These are phyloP conservation scores for Halcyon smyrnensis DNA, from an alignment of 2,797 vertebrate genomes.

Conservation along the genomic window DNA sequence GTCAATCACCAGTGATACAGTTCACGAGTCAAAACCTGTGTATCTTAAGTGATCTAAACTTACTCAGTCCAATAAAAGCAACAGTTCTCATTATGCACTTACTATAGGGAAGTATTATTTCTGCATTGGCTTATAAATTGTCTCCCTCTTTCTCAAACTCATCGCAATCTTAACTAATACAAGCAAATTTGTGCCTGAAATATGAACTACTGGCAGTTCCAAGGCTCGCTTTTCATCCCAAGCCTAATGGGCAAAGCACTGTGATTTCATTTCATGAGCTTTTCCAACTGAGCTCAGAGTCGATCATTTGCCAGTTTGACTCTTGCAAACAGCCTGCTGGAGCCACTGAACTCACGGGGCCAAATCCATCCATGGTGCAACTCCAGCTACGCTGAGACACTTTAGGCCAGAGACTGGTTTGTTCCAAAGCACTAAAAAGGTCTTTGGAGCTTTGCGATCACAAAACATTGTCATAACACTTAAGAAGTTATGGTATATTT, in stretches of 20 bases:
- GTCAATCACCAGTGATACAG: conserved; percentile 35
- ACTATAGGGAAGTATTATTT: conserved; percentile 68
- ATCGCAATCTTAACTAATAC: conserved; percentile 60
- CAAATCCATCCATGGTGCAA: conserved; percentile 33
- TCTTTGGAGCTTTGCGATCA: neutral
- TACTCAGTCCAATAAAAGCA: conserved; percentile 64
- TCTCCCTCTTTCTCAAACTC: conserved; percentile 61
- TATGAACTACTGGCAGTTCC: conserved; percentile 66
- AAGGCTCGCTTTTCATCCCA: conserved; percentile 63
- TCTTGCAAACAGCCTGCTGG: conserved; percentile 55
- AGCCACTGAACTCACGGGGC: conserved; percentile 28
- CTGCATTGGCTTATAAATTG: conserved; percentile 56
- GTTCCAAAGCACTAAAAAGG: neutral
- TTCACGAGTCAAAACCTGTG: conserved; percentile 20
- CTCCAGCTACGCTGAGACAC: conserved; percentile 8
- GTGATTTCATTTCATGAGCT: conserved; percentile 67
- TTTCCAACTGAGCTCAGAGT: conserved; percentile 70
- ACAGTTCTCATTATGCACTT: conserved; percentile 55
- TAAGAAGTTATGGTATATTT: conserved; percentile 9
- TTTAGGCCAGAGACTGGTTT: neutral
- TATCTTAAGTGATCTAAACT: conserved; percentile 46
- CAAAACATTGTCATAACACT: conserved; percentile 16
- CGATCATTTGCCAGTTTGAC: conserved; percentile 37
- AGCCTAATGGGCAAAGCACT: conserved; percentile 62
- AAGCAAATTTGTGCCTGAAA: conserved; percentile 69